Base-by-base conservation (phyloP, 2,113 vertebrate species). In the Aegithalos caudatus region DNA sequence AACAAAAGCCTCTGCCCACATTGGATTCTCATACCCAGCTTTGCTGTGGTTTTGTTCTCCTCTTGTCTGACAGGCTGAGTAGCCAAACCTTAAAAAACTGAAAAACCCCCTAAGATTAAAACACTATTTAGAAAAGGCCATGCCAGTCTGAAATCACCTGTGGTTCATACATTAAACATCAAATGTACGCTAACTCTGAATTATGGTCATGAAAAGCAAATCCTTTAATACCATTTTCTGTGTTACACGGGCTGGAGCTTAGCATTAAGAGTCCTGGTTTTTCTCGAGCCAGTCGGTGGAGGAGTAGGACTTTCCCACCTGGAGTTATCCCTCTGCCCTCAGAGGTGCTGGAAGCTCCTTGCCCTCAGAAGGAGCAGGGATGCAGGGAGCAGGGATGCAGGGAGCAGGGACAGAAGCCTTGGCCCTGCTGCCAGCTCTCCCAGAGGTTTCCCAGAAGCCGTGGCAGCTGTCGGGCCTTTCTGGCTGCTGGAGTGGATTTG, bases 91-190 rank as follows among this genome's bases (percentile, higher is more conserved):
- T 87, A 82, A 94, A 96, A 94, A 93, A 73, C 44, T 6, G 71
- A 85, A 90, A 96, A 97, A 93, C 5, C 81, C 88, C 94, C 92
- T 95, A 97, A 98, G 97, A 98, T 98, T 98, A 98, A 98, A 98
- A 98, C 95, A 95, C 97, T 98, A 98, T 98, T 98, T 98, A 98
- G 98, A 98, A 98, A 98, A 97, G 97, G 94, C 97, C 74, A 10
- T 72, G 53, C 92, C 94, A 96, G 97, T 96, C 96, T 97, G 97
- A 97, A 98, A 96, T 98, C 98, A 98, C 98, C 97, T 97, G 97
- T 95, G 97, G 97, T 96, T 98, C 98, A 98, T 98, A 97, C 98
- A 97, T 98, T 98, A 98, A 98, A 98, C 98, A 98, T 98, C 98
- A 97, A 98, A 97, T 97, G 97, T 97, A 97, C 95, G 98, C 98